These are phyloP conservation scores for Diaprepes abbreviatus DNA, from an alignment of 2,888 invertebrate genomes.

Conservation along the genomic window DNA sequence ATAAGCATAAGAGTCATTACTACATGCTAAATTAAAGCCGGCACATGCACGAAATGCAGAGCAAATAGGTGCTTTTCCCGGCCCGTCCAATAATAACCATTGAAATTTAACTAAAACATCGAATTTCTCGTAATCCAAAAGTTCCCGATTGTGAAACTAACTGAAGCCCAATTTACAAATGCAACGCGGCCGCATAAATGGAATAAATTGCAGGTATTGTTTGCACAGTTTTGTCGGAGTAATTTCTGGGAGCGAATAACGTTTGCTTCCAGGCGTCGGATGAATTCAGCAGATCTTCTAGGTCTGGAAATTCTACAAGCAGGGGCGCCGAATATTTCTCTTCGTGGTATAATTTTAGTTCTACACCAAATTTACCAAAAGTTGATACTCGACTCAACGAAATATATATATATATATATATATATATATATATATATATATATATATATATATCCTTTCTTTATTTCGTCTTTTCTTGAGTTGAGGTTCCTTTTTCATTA, in stretches of 20 bases:
- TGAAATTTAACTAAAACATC: conserved; percentile 10
- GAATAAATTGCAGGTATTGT: conserved; percentile 49
- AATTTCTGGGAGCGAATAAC: conserved; percentile 39
- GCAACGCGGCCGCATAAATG: conserved; percentile 27
- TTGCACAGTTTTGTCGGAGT: conserved; percentile 42
- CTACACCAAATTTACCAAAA: too few relatives aligned
- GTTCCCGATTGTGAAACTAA: conserved; percentile 14
- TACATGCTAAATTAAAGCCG: not conserved
- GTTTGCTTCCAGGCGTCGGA: conserved; percentile 34
- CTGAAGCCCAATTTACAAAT: conserved; percentile 42
- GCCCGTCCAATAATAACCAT: not conserved
- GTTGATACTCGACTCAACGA: too few relatives aligned
- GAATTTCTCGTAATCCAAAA: conserved; percentile 18
- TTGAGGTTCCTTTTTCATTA: too few relatives aligned
- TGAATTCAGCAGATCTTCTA: conserved; percentile 23
- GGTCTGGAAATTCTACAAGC: not conserved
- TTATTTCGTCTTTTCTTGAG: too few relatives aligned
- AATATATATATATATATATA: too few relatives aligned
- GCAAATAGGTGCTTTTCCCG: not conserved
- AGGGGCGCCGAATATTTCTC: not conserved
- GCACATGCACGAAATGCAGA: not conserved
- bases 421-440: too few relatives aligned
- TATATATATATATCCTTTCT: too few relatives aligned
- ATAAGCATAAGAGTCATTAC: not conserved
- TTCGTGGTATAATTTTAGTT: too few relatives aligned